A percentile compares a stretch with the other conserved stretches of the same genome.
Conservation (phyloP, 2,113 vertebrate genomes). For the Percina caprodes region DNA sequence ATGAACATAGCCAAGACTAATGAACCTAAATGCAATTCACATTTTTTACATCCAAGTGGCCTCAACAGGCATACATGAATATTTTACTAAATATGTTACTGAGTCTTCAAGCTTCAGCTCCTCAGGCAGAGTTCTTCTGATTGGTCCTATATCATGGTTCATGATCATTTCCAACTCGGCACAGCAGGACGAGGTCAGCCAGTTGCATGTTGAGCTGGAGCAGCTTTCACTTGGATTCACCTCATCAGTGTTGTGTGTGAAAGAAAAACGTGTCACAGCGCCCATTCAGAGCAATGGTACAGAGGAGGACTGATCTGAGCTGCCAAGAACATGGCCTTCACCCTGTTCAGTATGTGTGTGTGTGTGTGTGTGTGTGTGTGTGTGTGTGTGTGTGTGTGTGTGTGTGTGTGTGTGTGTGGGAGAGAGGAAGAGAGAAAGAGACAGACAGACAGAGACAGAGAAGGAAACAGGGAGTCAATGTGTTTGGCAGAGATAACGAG, state of each 20-base stretch:
- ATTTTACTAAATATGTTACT: no score
- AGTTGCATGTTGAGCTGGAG: background rate
- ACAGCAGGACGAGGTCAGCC: background rate
- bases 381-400: no score
- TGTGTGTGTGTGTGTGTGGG: no score
- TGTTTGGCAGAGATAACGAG: constrained; percentile 48
- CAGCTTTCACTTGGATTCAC: constrained; percentile 19
- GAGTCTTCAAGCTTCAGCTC: background rate
- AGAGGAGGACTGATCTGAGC: constrained; percentile 5
- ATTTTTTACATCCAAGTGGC: background rate
- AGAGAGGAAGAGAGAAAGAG: no score
- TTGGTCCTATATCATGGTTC: background rate
- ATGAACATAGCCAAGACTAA: background rate
- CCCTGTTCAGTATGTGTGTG: background rate
- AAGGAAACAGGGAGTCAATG: constrained; percentile 24
- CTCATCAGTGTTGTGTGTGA: background rate
- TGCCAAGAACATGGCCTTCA: constrained; percentile 7
- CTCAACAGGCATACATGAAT: no score
- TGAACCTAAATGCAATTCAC: no score
- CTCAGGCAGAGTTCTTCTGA: background rate
- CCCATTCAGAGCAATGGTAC: background rate
- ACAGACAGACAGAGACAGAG: background rate
- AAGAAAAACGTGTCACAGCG: background rate
- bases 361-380: background rate
- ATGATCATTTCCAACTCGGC: background rate